Percentiles rank a stretch among this genome's conserved stretches.
Conservation (phyloP, 1,140 invertebrate species). For the Semibalanus balanoides region DNA sequence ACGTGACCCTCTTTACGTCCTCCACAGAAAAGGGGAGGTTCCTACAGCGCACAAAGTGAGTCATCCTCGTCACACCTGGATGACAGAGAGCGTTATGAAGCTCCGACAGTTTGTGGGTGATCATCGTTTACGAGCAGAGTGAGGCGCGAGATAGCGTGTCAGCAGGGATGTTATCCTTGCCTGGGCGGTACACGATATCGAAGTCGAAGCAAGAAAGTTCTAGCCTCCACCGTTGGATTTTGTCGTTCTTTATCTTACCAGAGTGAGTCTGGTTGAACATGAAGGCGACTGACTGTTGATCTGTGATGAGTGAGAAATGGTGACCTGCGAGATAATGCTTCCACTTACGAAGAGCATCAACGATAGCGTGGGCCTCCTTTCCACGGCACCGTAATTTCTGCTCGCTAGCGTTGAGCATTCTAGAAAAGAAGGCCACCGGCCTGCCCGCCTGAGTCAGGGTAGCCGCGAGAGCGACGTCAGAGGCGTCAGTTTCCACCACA, state of each 20-base stretch:
- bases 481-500: background rate
- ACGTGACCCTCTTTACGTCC: background rate
- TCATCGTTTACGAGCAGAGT: background rate
- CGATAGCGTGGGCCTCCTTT: conserved; percentile 15
- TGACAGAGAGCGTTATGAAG: background rate
- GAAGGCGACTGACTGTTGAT: conserved; percentile 21
- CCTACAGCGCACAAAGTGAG: conserved; percentile 6
- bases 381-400: background rate
- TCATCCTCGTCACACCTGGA: background rate
- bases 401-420: background rate
- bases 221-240: conserved; percentile 22
- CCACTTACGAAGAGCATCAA: conserved; percentile 13
- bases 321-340: conserved; percentile 16
- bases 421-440: background rate
- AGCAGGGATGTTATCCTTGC: conserved; percentile 20
- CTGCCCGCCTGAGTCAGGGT: background rate
- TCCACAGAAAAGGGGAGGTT: conserved; percentile 6
- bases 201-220: conserved; percentile 20
- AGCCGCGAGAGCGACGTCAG: background rate
- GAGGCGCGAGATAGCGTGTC: conserved; percentile 19
- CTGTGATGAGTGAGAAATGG: conserved; percentile 21
- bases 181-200: conserved; percentile 22
- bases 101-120: too few species aligned
- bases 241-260: conserved; percentile 23
- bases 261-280: conserved; percentile 19